Evolutionary conservation across 2,888 invertebrate genomes (phyloP), one percentile per base, ranked within the genome.

Genomic region (Drosophila mettleri): DNA sequence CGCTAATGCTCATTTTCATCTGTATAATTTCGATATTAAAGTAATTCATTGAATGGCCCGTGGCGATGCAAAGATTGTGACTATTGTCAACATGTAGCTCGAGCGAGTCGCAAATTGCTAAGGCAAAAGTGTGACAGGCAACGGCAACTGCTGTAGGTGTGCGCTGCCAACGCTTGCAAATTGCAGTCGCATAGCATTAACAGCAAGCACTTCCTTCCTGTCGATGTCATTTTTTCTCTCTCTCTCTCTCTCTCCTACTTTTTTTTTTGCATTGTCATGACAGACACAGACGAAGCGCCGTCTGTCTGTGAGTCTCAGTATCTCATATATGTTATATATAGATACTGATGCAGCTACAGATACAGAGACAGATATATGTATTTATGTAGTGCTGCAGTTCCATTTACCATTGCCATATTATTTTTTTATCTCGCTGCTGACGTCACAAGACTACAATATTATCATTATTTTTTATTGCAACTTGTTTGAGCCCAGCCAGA

Each of bases 391-490:
- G n/a, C 2, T 29, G 20, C 38, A 38, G 53, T 45, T 3, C 5
- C 24, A 12, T 48, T 49, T 29, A 20, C 39, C 31, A 53, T 22
- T 20, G 29, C 36, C 36, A 18, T 2, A 14, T 2, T 18, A 33
- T 29, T 64, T 18, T 39, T 29, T 64, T n/a, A 38, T 20, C 18
- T 34, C 5, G n/a, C 18, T 12, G 24, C 57, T 74, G 73, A 74
- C 74, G 73, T 74, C 73, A 74, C 61, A 34, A 29, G 24, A 33
- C 18, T 55, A 33, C 53, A 55, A 61, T 63, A 80, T 72, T 75
- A 79, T 82, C 73, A 66, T 72, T 78, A 72, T 74, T 83, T 75
- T 80, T 80, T 83, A 80, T 75, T 78, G 64, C 58, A 80, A 83
- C 80, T 82, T 72, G 80, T 65, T 80, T 31, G 51, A 54, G 66